Base-by-base conservation (phyloP, 2,797 vertebrate species). In the Hephaestus fuliginosus region DNA sequence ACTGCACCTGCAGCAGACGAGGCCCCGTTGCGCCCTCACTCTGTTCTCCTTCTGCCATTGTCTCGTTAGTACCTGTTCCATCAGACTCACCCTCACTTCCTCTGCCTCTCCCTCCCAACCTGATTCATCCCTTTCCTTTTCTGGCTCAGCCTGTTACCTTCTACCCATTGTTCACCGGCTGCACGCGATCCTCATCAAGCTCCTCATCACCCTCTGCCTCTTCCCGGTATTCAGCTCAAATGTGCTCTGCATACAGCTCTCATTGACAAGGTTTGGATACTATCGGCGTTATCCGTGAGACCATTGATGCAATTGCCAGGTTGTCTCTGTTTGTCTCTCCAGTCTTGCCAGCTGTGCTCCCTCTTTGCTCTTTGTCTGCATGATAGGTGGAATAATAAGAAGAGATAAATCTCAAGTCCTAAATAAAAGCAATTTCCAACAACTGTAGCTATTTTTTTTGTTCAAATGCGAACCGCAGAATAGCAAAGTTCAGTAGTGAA, bases 21-120 rank as follows among this genome's bases (percentile, higher is more conserved):
- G 81, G 25, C 63, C 68, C 61, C 25, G 65, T 28, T 80, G 55
- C 30, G 4, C 80, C 84, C 52, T 65, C 51, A 28, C 58, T 12
- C 52, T 78, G 70, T 72, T 85, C 74, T 58, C 75, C 68, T 81
- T 86, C 66, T 71, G 62, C 74, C 73, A 66, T 70, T 61, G 74
- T 76, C 77, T 56, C 11, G 8, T 84, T 82, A 63, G 69, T 67
- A 81, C 49, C 44, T 75, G 78, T 71, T 83, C 70, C 64, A 49
- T 81, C 65, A 67, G 53, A 36, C 53, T 69, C 62, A 73, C 56
- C 43, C 52, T 76, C 49, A 25, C 58, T 48, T 63, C 13, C 39
- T 56, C 79, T 33, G 4, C 66, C 53, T 71, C 43, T 72, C 52
- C 52, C 52, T 70, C 60, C 48, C 58, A 52, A 55, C 28, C 62